A percentile compares a stretch with the other conserved stretches of the same genome.
Evolutionary conservation across 1,140 invertebrate genomes (phyloP).

Genomic region (Drosophila rhopaloa): DNA sequence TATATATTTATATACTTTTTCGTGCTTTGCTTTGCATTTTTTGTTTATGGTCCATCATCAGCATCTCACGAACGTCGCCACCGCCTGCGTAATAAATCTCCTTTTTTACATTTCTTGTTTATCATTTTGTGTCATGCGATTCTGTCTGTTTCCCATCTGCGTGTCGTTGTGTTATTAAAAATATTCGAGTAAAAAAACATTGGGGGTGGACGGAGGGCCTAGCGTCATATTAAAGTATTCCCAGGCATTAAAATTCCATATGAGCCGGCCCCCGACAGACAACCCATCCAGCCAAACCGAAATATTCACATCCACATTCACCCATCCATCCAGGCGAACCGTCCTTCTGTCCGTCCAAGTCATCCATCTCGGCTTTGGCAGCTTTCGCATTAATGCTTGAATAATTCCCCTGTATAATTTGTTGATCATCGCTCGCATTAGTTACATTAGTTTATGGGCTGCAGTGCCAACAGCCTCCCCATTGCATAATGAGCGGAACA

Average conservation of each 20-base stretch:
- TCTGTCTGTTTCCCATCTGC: constrained; percentile 55
- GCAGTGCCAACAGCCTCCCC: constrained; percentile 9
- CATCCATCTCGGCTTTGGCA: constrained; percentile 79
- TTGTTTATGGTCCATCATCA: constrained; percentile 80
- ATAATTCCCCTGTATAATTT: constrained; percentile 69
- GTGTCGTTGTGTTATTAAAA: constrained; percentile 73
- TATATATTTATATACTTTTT: constrained; percentile 45
- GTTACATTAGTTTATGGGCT: constrained; percentile 68
- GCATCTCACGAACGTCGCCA: constrained; percentile 59
- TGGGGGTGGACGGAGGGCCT: constrained; percentile 13
- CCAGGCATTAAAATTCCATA: constrained; percentile 81
- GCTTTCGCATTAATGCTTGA: constrained; percentile 78
- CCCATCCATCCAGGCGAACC: constrained; percentile 36
- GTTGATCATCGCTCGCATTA: constrained; percentile 66
- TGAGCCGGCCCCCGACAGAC: constrained; percentile 53
- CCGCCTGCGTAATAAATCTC: constrained; percentile 81
- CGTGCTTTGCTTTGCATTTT: constrained; percentile 72
- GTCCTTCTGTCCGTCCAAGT: constrained; percentile 40
- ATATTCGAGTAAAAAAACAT: constrained; percentile 21
- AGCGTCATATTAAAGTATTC: constrained; percentile 79
- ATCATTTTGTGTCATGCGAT: constrained; percentile 82
- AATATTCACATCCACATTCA: constrained; percentile 15
- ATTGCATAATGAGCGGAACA: constrained; percentile 52
- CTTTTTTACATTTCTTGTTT: constrained; percentile 77
- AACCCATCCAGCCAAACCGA: constrained; percentile 39